These are phyloP conservation scores for Cladopsammia gracilis DNA, from an alignment of 64 coral and sea anemone genomes.

Conservation along the genomic window DNA sequence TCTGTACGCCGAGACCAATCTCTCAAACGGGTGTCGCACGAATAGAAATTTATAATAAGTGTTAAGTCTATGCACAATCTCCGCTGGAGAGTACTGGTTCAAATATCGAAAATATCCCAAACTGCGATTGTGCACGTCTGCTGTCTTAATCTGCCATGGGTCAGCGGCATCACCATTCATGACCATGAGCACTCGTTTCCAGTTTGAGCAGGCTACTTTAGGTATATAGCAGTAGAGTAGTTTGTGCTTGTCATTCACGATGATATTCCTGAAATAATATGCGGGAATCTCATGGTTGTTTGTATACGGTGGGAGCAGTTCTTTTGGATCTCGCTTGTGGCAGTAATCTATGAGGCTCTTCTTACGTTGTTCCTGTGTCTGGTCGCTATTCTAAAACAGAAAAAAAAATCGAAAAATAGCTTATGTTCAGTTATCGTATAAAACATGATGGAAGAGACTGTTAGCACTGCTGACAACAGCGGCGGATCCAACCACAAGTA, in stretches of 20 bases:
- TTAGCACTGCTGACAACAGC: too few relatives aligned
- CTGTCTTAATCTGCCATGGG: constrained; percentile 81
- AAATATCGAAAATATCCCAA: constrained; percentile 93
- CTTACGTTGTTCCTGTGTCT: constrained; percentile 65
- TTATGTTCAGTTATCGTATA: too few relatives aligned
- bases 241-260: constrained; percentile 87
- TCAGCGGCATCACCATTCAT: constrained; percentile 90
- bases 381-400: constrained; percentile 46
- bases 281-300: constrained; percentile 61
- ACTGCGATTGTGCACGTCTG: constrained; percentile 95
- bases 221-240: constrained; percentile 94
- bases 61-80: constrained; percentile 87
- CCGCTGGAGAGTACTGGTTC: constrained; percentile 85
- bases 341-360: constrained; percentile 69
- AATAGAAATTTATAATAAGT: constrained; percentile 97
- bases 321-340: constrained; percentile 64
- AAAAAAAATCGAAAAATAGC: background rate
- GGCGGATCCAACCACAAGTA: too few relatives aligned
- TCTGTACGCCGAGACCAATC: constrained; percentile 93
- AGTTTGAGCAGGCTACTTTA: constrained; percentile 95
- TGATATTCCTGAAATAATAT: constrained; percentile 88
- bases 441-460: too few relatives aligned
- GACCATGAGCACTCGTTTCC: constrained; percentile 97
- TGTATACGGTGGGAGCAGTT: constrained; percentile 65
- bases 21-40: constrained; percentile 95